phyloP scores from a whole-genome alignment of 2,113 vertebrate genomes.

The Triplophysa rosa region DNA sequence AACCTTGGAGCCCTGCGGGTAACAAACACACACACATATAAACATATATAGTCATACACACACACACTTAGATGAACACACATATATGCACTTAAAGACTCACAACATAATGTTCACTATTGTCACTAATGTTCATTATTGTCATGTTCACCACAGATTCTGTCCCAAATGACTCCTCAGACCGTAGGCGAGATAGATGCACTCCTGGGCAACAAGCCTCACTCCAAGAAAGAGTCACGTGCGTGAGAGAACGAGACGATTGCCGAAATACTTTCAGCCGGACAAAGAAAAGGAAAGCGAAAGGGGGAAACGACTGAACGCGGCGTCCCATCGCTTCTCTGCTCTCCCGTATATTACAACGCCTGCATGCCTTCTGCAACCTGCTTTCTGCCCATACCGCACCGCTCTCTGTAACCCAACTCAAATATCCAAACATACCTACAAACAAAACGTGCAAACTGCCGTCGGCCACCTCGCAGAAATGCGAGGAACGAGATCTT shows the following conservation, averaged over 20 bases:
- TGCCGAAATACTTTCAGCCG: background rate
- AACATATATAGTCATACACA: conserved; percentile 16
- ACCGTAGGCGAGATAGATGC: conserved; percentile 82
- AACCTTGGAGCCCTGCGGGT: conserved; percentile 88
- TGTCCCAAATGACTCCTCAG: conserved; percentile 85
- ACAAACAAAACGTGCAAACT: conserved; percentile 32
- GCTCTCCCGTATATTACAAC: conserved; percentile 70
- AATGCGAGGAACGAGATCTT: background rate
- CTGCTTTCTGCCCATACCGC: conserved; percentile 73
- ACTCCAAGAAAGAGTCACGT: conserved; percentile 80
- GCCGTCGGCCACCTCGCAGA: conserved; percentile 40
- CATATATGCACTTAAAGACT: background rate
- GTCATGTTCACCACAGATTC: conserved; percentile 69
- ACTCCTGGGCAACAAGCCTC: conserved; percentile 85
- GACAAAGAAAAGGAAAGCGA: conserved; percentile 51
- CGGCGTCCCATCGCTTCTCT: conserved; percentile 62
- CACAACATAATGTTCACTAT: background rate
- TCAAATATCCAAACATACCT: conserved; percentile 57
- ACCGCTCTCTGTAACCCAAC: conserved; percentile 59
- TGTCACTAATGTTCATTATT: background rate
- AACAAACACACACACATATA: conserved; percentile 34
- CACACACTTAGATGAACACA: conserved; percentile 8
- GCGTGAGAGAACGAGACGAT: conserved; percentile 64
- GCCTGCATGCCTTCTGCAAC: conserved; percentile 74
- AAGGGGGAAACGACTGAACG: conserved; percentile 56